phyloP scores from a whole-genome alignment of 2,888 invertebrate genomes.

The Melipona beecheii region DNA sequence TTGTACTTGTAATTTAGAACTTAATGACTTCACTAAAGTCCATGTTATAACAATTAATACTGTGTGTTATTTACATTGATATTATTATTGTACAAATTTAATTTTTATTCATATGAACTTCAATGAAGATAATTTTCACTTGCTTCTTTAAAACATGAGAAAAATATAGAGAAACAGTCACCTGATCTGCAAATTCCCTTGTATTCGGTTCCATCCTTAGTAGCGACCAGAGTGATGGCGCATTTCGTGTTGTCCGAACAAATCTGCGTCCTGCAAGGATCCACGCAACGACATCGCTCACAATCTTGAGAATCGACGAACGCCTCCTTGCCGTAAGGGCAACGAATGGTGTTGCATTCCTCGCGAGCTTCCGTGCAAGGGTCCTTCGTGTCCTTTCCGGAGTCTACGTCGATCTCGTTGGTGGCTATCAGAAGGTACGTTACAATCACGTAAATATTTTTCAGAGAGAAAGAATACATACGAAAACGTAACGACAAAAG shows the following conservation, averaged over 20 bases:
- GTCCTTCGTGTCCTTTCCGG: slow-evolving; percentile 79
- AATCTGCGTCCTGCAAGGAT: slow-evolving; percentile 88
- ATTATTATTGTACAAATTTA: too few relatives aligned
- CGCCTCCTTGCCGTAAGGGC: slow-evolving; percentile 90
- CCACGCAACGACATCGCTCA: slow-evolving; percentile 89
- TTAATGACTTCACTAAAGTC: too few relatives aligned
- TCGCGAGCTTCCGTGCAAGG: slow-evolving; percentile 86
- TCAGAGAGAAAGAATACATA: too few relatives aligned
- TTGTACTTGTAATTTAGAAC: too few relatives aligned
- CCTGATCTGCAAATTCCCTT: slow-evolving; percentile 88
- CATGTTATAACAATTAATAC: too few relatives aligned
- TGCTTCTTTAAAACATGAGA: too few relatives aligned
- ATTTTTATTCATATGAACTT: too few relatives aligned
- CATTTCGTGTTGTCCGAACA: slow-evolving; percentile 90
- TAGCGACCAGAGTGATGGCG: slow-evolving; percentile 85
- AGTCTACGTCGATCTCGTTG: slow-evolving; percentile 83
- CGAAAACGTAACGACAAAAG: neutral
- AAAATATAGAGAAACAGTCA: slow-evolving; percentile 77
- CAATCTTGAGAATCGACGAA: slow-evolving; percentile 88
- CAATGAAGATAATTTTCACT: too few relatives aligned
- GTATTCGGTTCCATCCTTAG: slow-evolving; percentile 84
- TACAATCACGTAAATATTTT: neutral
- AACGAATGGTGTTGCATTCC: slow-evolving; percentile 88
- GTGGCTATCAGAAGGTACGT: slow-evolving; percentile 68
- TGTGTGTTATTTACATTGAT: too few relatives aligned